These are phyloP conservation scores for Eolophus roseicapilla DNA, from an alignment of 2,113 vertebrate species.

Conservation along the genomic window DNA sequence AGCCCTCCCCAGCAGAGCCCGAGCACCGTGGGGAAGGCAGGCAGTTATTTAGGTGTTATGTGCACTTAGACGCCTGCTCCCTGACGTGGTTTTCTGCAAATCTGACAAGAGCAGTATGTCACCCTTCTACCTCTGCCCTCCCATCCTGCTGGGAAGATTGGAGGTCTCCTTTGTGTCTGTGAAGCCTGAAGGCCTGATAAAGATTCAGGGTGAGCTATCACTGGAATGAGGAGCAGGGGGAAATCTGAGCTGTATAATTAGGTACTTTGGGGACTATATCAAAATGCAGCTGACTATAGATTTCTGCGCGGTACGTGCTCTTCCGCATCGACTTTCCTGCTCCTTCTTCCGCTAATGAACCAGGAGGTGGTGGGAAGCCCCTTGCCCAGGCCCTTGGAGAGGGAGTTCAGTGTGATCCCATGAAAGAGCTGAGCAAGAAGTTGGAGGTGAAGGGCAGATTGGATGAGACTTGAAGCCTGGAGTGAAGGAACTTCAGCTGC, in stretches of 20 bases:
- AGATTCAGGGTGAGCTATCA: constrained; percentile 55
- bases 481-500: neutral
- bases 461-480: neutral
- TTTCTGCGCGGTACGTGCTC: neutral
- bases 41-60: constrained; percentile 17
- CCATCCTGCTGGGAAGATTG: neutral
- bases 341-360: neutral
- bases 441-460: neutral
- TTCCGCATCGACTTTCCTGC: neutral
- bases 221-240: constrained; percentile 47
- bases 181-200: constrained; percentile 40
- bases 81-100: neutral
- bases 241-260: constrained; percentile 60
- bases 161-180: constrained; percentile 20
- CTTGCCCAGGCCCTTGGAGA: neutral
- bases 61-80: neutral
- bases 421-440: neutral
- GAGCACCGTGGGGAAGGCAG: neutral
- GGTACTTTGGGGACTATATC: constrained; percentile 64
- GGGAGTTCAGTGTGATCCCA: neutral
- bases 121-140: constrained; percentile 31
- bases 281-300: constrained; percentile 58
- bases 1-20: neutral
- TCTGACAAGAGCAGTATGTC: neutral
- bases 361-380: neutral